Conservation (phyloP, 2,113 vertebrate genomes). For the Suncus etruscus region DNA sequence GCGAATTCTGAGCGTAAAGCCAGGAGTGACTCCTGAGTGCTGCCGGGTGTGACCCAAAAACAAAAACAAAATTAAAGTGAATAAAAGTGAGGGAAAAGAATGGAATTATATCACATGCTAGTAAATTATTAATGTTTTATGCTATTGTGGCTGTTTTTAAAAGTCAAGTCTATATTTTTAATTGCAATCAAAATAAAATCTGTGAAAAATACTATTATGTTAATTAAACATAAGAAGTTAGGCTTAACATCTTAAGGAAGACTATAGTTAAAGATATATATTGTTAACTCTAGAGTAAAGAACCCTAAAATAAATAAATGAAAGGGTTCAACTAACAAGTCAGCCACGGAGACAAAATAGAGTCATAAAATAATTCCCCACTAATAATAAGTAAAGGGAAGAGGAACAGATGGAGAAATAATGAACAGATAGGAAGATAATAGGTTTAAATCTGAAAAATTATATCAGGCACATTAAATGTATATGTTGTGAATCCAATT, state of each 20-base stretch:
- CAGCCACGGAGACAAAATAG: not conserved
- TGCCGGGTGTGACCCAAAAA: too few relatives aligned
- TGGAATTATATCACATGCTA: too few relatives aligned
- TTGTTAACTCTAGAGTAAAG: not conserved
- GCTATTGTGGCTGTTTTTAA: too few relatives aligned
- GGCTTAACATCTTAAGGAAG: not conserved
- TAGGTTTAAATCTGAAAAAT: not conserved
- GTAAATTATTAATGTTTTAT: too few relatives aligned
- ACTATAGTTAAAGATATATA: not conserved
- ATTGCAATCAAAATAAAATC: too few relatives aligned
- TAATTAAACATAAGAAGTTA: too few relatives aligned
- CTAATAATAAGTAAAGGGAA: not conserved
- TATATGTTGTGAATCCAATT: slow-evolving; percentile 2
- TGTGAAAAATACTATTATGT: too few relatives aligned
- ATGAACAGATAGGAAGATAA: not conserved
- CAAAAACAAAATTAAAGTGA: too few relatives aligned
- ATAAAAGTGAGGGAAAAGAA: too few relatives aligned
- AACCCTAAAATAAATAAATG: not conserved
- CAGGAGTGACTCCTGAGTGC: too few relatives aligned
- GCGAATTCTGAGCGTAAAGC: too few relatives aligned
- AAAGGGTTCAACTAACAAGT: not conserved
- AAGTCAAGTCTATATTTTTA: too few relatives aligned
- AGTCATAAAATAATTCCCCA: slow-evolving; percentile 43
- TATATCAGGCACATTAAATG: not conserved
- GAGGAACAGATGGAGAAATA: slow-evolving; percentile 9